Conservation (phyloP, 2,113 vertebrate species). For the Misgurnus anguillicaudatus region DNA sequence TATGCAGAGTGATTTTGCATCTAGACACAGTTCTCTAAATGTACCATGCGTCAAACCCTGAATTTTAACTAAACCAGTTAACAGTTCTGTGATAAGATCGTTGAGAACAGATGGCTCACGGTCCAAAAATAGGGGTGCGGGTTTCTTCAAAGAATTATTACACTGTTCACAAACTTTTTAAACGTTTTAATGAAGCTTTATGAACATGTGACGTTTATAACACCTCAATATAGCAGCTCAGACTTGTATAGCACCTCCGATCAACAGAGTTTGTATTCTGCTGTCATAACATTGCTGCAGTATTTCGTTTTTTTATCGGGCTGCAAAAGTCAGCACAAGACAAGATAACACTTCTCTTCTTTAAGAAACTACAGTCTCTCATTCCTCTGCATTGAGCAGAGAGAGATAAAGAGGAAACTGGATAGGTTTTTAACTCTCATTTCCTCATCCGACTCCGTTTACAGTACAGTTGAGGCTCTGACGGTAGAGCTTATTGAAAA, state of each 20-base stretch:
- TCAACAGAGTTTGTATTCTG: slow-evolving; percentile 1
- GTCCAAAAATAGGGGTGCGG: too few species aligned
- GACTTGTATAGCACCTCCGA: not conserved
- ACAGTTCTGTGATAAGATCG: not conserved
- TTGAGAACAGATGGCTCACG: not conserved
- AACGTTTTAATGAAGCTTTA: not conserved
- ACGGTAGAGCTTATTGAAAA: slow-evolving; percentile 30
- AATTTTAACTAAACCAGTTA: not conserved
- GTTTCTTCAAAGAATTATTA: too few species aligned
- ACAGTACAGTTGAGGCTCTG: not conserved
- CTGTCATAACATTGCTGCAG: not conserved
- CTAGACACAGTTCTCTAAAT: slow-evolving; percentile 1
- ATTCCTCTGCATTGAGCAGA: not conserved
- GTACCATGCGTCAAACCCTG: not conserved
- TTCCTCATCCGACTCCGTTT: not conserved
- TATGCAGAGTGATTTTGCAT: slow-evolving; percentile 13
- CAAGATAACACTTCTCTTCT: not conserved
- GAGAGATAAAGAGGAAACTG: slow-evolving; percentile 7
- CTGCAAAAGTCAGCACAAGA: not conserved
- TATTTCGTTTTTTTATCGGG: not conserved
- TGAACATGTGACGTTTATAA: not conserved
- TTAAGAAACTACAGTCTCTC: not conserved
- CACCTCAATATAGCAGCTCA: not conserved
- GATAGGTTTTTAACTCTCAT: slow-evolving; percentile 22
- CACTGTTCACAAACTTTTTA: not conserved